Base-by-base conservation (phyloP, 2,113 vertebrate species). In the Pseudopodoces humilis region DNA sequence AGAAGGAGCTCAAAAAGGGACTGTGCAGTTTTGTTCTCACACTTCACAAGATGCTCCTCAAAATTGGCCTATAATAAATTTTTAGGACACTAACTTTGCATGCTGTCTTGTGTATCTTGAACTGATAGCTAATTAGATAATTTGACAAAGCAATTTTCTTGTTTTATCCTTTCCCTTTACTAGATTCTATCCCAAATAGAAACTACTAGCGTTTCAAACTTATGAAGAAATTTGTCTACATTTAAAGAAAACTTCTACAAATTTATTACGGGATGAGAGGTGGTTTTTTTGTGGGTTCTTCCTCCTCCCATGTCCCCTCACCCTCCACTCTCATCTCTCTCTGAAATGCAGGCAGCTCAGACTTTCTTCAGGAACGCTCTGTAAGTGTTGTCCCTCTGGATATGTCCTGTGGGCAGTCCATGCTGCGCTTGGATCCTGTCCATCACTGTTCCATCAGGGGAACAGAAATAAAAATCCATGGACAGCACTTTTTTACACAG, bases 181-280 rank as follows among this genome's bases (percentile, higher is more conserved):
- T 82, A 63, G 41, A 74, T 72, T 80, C 46, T 74, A 39, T 7
- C 6, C 7, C 13, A 90, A 65, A 62, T 1, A 65, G 37, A 77
- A 80, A 43, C 9, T 21, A 7, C 13, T n/a, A 37, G 15, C 33
- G 14, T 50, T 83, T 92, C 18, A 91, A 76, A 72, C 5, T 56
- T 79, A 37, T 10, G 2, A 64, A 72, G 14, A 83, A 21, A 15
- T 43, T 53, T 18, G 6, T 52, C 22, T 72, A 15, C 41, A 37
- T 59, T 63, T 31, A 67, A 90, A 71, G 4, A 87, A 78, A 53
- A 19, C 14, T 82, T 86, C 41, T 60, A 65, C 6, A 56, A 4
- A 65, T 33, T 28, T 10, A 46, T 4, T 2, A 20, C 8, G 3
- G 7, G 4, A 44, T 1, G 2, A 60, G 2, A 4, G 1, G 2